A percentile compares a stretch with the other conserved stretches of the same genome.
phyloP scores from a whole-genome alignment of 2,113 vertebrate genomes.

The Thinocorus orbignyianus region DNA sequence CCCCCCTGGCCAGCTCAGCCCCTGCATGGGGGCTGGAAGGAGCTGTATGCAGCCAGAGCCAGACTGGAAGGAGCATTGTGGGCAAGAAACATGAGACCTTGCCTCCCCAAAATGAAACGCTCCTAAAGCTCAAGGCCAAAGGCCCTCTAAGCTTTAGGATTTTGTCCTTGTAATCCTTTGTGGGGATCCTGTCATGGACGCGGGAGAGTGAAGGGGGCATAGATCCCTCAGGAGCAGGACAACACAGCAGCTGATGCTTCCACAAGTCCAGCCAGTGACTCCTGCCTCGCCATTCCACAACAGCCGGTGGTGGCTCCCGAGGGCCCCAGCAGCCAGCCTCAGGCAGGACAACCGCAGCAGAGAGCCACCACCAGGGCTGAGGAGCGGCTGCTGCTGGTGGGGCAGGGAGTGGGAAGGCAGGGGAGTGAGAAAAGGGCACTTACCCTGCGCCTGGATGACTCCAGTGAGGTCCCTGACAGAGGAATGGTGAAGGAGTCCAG shows the following conservation, averaged over 20 bases:
- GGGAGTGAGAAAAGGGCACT: slow-evolving; percentile 10
- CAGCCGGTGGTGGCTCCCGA: fast-evolving
- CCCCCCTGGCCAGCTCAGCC: neutral
- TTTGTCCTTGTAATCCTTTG: neutral
- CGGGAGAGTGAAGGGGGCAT: fast-evolving
- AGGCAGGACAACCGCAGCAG: fast-evolving
- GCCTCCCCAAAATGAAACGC: neutral
- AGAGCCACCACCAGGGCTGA: neutral
- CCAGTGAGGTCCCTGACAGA: neutral
- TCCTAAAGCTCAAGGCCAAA: neutral
- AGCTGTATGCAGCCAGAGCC: neutral
- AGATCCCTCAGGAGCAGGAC: fast-evolving
- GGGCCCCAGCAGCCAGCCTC: neutral
- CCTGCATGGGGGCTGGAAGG: neutral
- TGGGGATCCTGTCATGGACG: neutral
- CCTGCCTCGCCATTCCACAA: neutral
- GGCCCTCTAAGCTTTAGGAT: neutral
- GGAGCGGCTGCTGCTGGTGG: fast-evolving
- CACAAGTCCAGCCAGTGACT: fast-evolving
- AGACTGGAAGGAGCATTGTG: neutral
- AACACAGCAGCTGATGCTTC: neutral
- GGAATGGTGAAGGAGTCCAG: neutral
- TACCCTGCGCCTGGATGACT: slow-evolving; percentile 6
- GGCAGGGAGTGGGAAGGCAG: neutral
- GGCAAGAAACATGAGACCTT: slow-evolving; percentile 29